Evolutionary conservation across 2,888 invertebrate genomes (phyloP), one percentile per base, ranked within the genome.

Genomic region (Lissonota sp.): DNA sequence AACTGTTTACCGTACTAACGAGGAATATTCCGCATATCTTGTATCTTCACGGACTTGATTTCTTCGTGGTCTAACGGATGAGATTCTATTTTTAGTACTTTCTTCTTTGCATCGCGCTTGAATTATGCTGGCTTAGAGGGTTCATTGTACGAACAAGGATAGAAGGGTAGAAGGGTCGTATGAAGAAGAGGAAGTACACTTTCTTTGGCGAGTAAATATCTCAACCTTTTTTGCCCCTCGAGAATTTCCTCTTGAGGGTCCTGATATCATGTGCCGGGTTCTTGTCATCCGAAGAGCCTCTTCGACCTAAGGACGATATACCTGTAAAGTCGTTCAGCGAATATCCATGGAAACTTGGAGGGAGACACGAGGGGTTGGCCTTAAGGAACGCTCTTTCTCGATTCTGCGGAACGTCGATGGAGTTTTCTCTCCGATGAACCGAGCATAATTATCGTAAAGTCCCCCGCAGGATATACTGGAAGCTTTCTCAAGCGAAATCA

Each of bases 1-100:
- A 80, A 80, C 79, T 58, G 75, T 79, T 66, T 7, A 46, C 49
- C n/a, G 46, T 26, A 26, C 51, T 66, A 70, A 71, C 64, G 49
- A 74, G 58, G 71, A 71, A 55, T 66, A 16, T 57, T 26, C 26
- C 26, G 26, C 26, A 26, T n/a, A n/a, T 26, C 26, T 1, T 26
- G 26, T 2, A 26, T 26, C 26, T 3, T 26, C 26, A 26, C 26
- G 26, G 26, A 26, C 26, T 3, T 3, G 26, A 26, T 26, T 26
- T 26, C 49, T 10, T n/a, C 10, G 49, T 49, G 10, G 46, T 53
- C 14, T 46, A 76, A 72, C 79, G 67, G 73, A 55, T 12, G 6
- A 44, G 8, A 8, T 0, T 8, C 39, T 49, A 14, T 49, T 49
- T 12, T 39, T 44, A 44, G 5, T 53, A 2, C 10, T n/a, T 14